Conservation (phyloP, 2,888 invertebrate species). For the Caenorhabditis sp. region DNA sequence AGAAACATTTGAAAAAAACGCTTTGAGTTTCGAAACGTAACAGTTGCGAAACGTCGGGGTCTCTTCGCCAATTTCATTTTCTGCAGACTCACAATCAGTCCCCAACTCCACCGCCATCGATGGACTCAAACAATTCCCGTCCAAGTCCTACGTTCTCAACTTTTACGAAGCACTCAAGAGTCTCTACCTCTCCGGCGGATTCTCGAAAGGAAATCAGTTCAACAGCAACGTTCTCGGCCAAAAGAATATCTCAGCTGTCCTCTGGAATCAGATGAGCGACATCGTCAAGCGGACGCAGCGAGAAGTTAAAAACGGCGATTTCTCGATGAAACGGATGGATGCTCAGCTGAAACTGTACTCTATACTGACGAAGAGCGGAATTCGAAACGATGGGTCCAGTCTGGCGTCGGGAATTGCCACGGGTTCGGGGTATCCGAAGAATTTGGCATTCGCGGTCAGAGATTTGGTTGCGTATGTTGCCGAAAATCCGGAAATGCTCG, state of each 20-base stretch:
- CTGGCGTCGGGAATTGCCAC: background rate
- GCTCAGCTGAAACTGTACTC: conserved; percentile 2
- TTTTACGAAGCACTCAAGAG: conserved; percentile 27
- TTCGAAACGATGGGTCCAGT: background rate
- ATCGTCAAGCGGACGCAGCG: background rate
- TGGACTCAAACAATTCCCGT: background rate
- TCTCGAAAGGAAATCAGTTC: background rate
- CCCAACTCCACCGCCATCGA: background rate
- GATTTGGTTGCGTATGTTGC: background rate
- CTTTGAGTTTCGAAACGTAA: background rate
- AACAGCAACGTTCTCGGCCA: background rate
- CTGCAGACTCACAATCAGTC: background rate
- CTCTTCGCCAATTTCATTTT: background rate
- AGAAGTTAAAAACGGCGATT: conserved; percentile 24
- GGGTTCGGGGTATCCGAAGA: background rate
- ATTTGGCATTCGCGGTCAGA: conserved; percentile 11
- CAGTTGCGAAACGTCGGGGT: too few relatives aligned
- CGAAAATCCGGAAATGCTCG: too few relatives aligned
- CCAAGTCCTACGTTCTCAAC: background rate
- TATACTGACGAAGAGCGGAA: too few relatives aligned
- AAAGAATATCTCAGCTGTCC: background rate
- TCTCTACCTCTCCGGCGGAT: conserved; percentile 19
- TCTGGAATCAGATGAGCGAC: background rate
- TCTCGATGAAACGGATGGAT: background rate
- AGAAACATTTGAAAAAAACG: background rate